Conservation (phyloP, 2,797 vertebrate species). For the Fistularia tabacaria region DNA sequence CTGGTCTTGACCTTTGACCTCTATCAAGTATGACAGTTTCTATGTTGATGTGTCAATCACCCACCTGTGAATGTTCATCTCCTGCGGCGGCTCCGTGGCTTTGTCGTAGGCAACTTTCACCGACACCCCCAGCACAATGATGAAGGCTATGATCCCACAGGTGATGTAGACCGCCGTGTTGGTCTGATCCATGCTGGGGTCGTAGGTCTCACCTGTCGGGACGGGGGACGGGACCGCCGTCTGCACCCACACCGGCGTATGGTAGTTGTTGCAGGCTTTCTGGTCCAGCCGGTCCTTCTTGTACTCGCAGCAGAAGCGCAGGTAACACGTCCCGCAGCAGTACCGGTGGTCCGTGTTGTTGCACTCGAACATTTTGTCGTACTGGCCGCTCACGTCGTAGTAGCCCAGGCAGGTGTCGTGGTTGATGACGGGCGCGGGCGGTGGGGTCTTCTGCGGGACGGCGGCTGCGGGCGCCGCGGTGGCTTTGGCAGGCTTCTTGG, state of each 20-base stretch:
- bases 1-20: neutral
- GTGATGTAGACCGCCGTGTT: conserved; percentile 97
- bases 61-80: conserved; percentile 99
- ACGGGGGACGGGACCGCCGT: conserved; percentile 74
- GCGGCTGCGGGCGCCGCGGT: conserved; percentile 56
- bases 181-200: conserved; percentile 92
- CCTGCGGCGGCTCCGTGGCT: conserved; percentile 92
- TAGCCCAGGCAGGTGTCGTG: conserved; percentile 93
- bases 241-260: conserved; percentile 85
- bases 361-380: conserved; percentile 94
- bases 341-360: conserved; percentile 97
- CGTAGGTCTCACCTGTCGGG: conserved; percentile 84
- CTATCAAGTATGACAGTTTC: no score
- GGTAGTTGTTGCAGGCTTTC: conserved; percentile 88
- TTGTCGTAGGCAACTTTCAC: conserved; percentile 97
- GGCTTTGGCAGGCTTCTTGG: conserved; percentile 66
- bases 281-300: conserved; percentile 91
- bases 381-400: conserved; percentile 97
- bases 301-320: conserved; percentile 98
- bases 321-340: conserved; percentile 96
- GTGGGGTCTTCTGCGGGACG: conserved; percentile 59
- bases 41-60: conserved; percentile 16
- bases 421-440: conserved; percentile 56
- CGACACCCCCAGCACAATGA: conserved; percentile 91
- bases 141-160: conserved; percentile 93